These are phyloP conservation scores for Parotia lawesii DNA, from an alignment of 2,113 vertebrate genomes.

Conservation along the genomic window DNA sequence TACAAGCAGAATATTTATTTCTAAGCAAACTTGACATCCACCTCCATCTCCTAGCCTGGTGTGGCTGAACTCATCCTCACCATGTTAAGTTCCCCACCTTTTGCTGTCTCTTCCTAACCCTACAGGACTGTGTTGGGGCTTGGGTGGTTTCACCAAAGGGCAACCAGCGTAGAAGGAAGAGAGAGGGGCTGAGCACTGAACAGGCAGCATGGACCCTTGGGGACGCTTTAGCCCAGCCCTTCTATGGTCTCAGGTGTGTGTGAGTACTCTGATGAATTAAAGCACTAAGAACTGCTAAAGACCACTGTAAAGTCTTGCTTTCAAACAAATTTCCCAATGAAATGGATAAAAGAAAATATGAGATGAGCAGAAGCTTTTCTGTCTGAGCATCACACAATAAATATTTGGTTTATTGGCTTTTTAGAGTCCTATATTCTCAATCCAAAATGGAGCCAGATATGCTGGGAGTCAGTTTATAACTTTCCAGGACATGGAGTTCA, in stretches of 20 bases:
- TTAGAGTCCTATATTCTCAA: background rate
- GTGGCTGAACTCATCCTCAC: background rate
- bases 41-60: background rate
- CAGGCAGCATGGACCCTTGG: background rate
- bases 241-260: background rate
- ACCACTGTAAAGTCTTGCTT: background rate
- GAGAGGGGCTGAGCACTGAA: background rate
- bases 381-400: background rate
- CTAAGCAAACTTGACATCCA: background rate
- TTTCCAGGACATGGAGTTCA: background rate
- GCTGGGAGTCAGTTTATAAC: background rate
- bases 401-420: background rate
- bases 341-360: background rate
- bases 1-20: background rate
- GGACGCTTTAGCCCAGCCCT: background rate
- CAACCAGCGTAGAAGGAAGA: background rate
- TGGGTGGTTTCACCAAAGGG: background rate
- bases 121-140: background rate
- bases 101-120: background rate
- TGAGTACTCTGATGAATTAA: background rate
- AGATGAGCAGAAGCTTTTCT: background rate
- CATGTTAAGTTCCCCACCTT: background rate
- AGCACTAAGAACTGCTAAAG: background rate
- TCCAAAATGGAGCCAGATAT: background rate
- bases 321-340: background rate